Evolutionary conservation across 1,140 invertebrate species (phyloP), one percentile per base, ranked within the genome.

Genomic region (Aricia agestis): DNA sequence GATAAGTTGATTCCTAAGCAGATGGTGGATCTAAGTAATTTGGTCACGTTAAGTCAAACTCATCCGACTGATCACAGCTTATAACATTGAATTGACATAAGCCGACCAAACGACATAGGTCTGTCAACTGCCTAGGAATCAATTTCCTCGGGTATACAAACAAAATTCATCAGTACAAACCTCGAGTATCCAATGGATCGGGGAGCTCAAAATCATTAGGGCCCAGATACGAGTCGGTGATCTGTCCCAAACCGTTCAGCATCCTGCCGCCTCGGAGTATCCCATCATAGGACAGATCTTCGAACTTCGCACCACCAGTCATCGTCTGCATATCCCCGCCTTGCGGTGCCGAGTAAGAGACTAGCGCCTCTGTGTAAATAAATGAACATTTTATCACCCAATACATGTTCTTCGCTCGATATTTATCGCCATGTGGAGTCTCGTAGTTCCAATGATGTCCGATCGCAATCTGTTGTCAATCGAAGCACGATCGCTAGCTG

Each of bases 241-340:
- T 92, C 83, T 97, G 96, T n/a, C 98, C 98, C 2, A 98, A 91
- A 18, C 98, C 98, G 63, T 95, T 93, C 15, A 93, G 90, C 74
- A 95, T 87, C 79, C 94, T 93, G 19, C 92, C 93, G 6, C 93
- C 93, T 72, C 95, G 94, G 83, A 95, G 93, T 61, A 94, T 89
- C 11, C 98, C 97, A 86, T 98, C 98, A 86, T 98, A 99, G 41
- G 96, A 95, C 71, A 96, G 93, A 83, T 98, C 98, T 82, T 95
- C 95, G 69, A 98, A 94, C 78, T 97, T 95, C 76, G 96, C 95
- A 58, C 95, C 94, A 5, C 95, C 96, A n/a, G 95, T 93, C 81
- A 94, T 93, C 74, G 96, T 94, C 69, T 97, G 96, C 84, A 97
- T 95, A 9, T 92, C 85, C 36, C 92, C 91, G 17, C 96, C 96